Conservation (phyloP, 2,888 invertebrate genomes). For the Philereme transversata region DNA sequence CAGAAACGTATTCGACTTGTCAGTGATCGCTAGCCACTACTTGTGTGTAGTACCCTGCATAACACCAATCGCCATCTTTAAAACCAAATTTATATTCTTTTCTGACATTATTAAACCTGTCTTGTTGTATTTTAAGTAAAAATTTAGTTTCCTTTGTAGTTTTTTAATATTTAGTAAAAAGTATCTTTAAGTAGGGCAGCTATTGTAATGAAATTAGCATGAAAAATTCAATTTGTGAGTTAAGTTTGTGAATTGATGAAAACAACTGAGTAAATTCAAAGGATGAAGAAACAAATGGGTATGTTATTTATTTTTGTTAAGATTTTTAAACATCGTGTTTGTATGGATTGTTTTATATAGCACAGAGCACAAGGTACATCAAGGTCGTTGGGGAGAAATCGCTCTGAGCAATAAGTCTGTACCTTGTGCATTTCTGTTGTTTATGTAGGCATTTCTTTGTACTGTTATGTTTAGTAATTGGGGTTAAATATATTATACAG, state of each 20-base stretch:
- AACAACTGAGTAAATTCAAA: conserved; percentile 25
- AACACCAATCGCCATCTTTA: conserved; percentile 20
- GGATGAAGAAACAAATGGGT: conserved; percentile 32
- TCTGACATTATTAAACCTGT: not conserved
- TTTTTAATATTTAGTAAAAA: not conserved
- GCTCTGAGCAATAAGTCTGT: too few species aligned
- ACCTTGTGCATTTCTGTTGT: too few species aligned
- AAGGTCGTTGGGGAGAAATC: too few species aligned
- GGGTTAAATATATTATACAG: not conserved
- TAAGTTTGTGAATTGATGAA: conserved; percentile 26
- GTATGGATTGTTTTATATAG: conserved; percentile 7
- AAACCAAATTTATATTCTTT: conserved; percentile 6
- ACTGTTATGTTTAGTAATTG: too few species aligned
- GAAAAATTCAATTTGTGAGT: conserved; percentile 29
- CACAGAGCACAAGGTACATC: not conserved
- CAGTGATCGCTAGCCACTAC: conserved; percentile 18
- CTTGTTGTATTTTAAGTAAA: not conserved
- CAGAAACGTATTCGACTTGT: conserved; percentile 1
- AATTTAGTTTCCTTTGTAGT: not conserved
- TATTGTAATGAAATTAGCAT: conserved; percentile 19
- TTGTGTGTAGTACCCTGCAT: conserved; percentile 6
- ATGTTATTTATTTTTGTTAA: conserved; percentile 14
- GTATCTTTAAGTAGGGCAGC: not conserved
- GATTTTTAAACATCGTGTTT: conserved; percentile 13
- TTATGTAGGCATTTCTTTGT: too few species aligned